phyloP scores from a whole-genome alignment of 2,113 vertebrate species.

The Turdus rufiventris region DNA sequence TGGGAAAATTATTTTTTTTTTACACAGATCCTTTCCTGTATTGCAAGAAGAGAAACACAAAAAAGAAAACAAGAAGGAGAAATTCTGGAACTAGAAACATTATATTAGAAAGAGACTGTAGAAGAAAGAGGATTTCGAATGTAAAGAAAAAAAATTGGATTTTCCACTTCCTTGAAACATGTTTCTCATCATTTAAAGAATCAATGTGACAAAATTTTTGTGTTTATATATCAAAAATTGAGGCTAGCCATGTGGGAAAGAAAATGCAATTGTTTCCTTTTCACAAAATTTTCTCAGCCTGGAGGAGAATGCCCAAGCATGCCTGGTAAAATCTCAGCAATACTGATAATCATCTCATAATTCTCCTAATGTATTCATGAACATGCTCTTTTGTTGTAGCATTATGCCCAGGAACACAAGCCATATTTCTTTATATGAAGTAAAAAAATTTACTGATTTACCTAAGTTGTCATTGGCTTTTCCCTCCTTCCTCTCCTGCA shows the following conservation, averaged over 20 bases:
- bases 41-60: neutral
- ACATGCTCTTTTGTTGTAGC: neutral
- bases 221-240: neutral
- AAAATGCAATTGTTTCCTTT: neutral
- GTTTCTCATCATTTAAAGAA: neutral
- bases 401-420: neutral
- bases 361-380: neutral
- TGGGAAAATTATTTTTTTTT: neutral
- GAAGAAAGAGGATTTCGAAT: neutral
- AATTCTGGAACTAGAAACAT: neutral
- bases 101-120: neutral
- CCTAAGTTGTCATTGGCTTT: neutral
- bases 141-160: neutral
- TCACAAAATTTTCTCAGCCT: neutral
- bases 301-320: neutral
- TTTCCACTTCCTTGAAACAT: neutral
- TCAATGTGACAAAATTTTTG: neutral
- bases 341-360: neutral
- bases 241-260: neutral
- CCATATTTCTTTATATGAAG: neutral
- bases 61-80: neutral
- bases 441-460: neutral
- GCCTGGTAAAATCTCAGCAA: neutral
- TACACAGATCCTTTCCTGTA: neutral
- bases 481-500: neutral